Evolutionary conservation across 2,113 vertebrate species (phyloP).

Genomic region (Recurvirostra avosetta): DNA sequence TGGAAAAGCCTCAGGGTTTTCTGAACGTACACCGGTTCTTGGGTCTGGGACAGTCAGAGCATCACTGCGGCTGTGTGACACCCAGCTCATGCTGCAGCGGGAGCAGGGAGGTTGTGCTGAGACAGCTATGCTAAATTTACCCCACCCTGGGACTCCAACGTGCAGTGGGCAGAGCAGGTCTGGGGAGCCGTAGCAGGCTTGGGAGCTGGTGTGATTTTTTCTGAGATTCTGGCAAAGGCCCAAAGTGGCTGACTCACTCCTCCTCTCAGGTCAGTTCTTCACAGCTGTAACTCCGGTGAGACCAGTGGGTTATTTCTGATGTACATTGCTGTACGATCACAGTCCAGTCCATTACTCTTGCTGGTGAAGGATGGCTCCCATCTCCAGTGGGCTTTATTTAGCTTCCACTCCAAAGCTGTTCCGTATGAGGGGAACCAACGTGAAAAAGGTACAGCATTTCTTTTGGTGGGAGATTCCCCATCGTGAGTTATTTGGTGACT

Average conservation of each 20-base stretch:
- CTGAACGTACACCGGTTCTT: not conserved
- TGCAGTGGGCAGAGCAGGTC: not conserved
- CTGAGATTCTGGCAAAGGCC: slow-evolving; percentile 15
- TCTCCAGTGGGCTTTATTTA: slow-evolving; percentile 3
- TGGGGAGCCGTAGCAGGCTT: not conserved
- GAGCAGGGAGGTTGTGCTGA: not conserved
- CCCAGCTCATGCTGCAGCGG: not conserved
- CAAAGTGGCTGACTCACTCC: slow-evolving; percentile 41
- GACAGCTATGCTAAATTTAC: slow-evolving; percentile 14
- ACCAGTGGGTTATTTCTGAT: slow-evolving; percentile 38
- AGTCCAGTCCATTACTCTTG: not conserved
- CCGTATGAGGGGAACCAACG: fast-evolving
- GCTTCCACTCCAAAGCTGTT: not conserved
- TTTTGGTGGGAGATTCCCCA: not conserved
- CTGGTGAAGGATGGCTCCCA: slow-evolving; percentile 14
- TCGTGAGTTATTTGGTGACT: not conserved
- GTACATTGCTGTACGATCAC: not conserved
- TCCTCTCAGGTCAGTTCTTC: slow-evolving; percentile 19
- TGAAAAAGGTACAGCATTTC: not conserved
- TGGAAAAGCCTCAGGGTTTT: not conserved
- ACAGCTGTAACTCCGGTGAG: slow-evolving; percentile 15
- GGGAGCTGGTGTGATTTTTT: not conserved
- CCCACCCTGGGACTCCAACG: not conserved
- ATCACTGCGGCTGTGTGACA: fast-evolving
- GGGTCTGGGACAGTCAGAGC: not conserved